Percentiles rank a stretch among this genome's conserved stretches.
These are phyloP conservation scores for Mus spicilegus DNA, from an alignment of 2,113 vertebrate genomes.

Conservation along the genomic window DNA sequence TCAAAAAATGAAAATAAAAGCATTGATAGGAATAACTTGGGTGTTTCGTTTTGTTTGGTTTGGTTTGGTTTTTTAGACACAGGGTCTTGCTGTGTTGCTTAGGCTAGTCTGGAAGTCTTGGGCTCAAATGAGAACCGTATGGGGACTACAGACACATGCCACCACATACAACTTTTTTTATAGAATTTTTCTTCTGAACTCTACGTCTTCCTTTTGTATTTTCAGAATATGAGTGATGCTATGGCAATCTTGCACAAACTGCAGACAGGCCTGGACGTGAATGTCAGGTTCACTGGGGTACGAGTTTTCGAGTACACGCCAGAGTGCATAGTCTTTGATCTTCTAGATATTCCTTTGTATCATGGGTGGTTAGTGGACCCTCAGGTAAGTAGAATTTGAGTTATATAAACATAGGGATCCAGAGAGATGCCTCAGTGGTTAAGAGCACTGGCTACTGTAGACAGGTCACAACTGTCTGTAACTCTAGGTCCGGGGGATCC, in stretches of 20 bases:
- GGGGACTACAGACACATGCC: not conserved
- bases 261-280: conserved; percentile 98
- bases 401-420: not conserved
- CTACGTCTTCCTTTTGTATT: conserved; percentile 61
- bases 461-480: not conserved
- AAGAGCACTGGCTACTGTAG: not conserved
- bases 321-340: conserved; percentile 99
- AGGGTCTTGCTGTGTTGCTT: not conserved
- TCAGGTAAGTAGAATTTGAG: conserved; percentile 89
- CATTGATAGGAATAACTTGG: conserved; percentile 17
- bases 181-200: conserved; percentile 24
- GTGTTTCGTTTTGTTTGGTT: too few species aligned
- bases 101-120: not conserved
- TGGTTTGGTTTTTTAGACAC: not conserved
- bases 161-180: not conserved
- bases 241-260: conserved; percentile 98
- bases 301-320: conserved; percentile 98
- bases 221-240: conserved; percentile 98
- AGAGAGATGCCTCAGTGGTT: not conserved
- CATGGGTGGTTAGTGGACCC: conserved; percentile 99
- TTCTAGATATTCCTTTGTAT: conserved; percentile 98
- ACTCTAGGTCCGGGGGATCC: not conserved
- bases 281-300: conserved; percentile 98
- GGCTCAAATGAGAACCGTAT: not conserved
- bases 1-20: not conserved